phyloP scores from a whole-genome alignment of 1,140 invertebrate genomes.

The Musca domestica region DNA sequence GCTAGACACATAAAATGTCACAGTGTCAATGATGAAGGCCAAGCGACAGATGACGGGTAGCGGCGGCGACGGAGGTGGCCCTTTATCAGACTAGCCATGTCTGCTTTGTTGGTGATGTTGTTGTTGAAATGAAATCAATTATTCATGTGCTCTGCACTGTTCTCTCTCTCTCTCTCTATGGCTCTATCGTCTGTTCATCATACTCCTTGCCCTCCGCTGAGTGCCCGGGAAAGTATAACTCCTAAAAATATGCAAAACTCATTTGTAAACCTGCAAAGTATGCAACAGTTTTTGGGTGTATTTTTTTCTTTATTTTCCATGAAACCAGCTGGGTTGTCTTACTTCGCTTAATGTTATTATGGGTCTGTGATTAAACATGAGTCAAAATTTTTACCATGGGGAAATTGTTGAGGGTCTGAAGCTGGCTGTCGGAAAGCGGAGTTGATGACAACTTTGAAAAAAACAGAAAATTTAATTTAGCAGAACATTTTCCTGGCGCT shows the following conservation, averaged over 20 bases:
- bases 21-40: slow-evolving; percentile 1
- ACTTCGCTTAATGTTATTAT: not conserved
- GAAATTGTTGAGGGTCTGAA: too few relatives aligned
- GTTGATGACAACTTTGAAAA: too few relatives aligned
- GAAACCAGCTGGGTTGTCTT: not conserved
- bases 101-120: not conserved
- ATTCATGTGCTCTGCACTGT: slow-evolving; percentile 39
- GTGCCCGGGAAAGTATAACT: slow-evolving; percentile 27
- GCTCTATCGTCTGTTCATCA: too few relatives aligned
- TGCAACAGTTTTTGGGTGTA: slow-evolving; percentile 41
- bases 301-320: not conserved
- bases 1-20: slow-evolving; percentile 17
- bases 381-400: too few relatives aligned
- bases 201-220: not conserved
- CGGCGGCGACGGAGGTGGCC: not conserved
- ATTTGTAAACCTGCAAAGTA: slow-evolving; percentile 23
- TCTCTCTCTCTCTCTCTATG: not conserved
- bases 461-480: too few relatives aligned
- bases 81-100: not conserved
- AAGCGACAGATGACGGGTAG: too few relatives aligned
- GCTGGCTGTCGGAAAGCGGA: too few relatives aligned
- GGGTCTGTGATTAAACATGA: not conserved
- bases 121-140: slow-evolving; percentile 44
- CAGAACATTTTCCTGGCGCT: too few relatives aligned
- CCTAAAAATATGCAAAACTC: slow-evolving; percentile 42